Conservation (phyloP, 2,888 invertebrate genomes). For the Heliconius hortense region DNA sequence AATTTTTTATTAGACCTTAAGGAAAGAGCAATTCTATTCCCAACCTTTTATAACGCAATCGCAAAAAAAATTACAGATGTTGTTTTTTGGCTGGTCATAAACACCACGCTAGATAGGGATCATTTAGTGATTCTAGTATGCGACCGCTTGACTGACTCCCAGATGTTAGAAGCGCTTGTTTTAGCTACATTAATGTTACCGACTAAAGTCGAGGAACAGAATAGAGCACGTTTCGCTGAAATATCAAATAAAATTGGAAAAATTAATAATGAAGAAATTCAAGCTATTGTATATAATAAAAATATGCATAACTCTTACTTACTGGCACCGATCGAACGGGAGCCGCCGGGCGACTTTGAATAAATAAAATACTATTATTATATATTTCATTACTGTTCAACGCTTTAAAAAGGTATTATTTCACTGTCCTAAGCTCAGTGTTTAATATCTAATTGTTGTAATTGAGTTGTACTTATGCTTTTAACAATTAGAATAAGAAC, state of each 20-base stretch:
- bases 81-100: not conserved
- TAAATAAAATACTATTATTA: not conserved
- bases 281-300: slow-evolving; percentile 7
- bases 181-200: slow-evolving; percentile 1
- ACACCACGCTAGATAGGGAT: slow-evolving; percentile 9
- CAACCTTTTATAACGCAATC: slow-evolving; percentile 12
- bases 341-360: not conserved
- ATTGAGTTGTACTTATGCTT: not conserved
- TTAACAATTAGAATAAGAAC: not conserved
- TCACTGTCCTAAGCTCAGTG: not conserved
- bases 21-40: slow-evolving; percentile 19
- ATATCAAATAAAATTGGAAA: not conserved
- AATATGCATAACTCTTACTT: not conserved
- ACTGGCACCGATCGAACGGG: not conserved
- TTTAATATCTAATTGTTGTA: not conserved
- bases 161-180: not conserved
- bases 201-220: not conserved
- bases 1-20: slow-evolving; percentile 26
- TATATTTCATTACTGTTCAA: not conserved
- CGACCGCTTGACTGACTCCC: not conserved
- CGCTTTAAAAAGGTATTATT: not conserved
- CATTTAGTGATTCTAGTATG: not conserved
- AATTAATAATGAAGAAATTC: slow-evolving; percentile 1
- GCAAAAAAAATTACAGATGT: not conserved
- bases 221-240: not conserved